Evolutionary conservation across 2,113 vertebrate species (phyloP).

Genomic region (Ranitomeya imitator): DNA sequence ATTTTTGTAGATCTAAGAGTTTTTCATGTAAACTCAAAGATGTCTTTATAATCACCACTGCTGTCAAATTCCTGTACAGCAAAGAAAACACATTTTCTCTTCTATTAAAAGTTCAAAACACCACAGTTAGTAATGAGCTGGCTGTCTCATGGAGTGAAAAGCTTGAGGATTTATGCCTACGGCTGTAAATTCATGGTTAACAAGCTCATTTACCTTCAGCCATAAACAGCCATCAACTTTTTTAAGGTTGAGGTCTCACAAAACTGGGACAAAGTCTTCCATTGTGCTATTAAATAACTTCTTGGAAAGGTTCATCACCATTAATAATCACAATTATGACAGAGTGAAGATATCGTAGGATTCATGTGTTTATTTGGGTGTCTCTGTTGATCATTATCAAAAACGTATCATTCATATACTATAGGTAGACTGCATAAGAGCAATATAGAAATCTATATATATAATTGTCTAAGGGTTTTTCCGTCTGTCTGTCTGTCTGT

Average conservation of each 20-base stretch:
- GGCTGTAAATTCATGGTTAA: constrained; percentile 26
- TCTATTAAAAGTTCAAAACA: constrained; percentile 26
- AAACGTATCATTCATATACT: not conserved
- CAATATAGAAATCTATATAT: not conserved
- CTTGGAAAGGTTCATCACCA: not conserved
- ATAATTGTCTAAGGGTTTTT: no score
- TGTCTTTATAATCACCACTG: constrained; percentile 2
- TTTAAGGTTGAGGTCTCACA: not conserved
- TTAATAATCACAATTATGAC: not conserved
- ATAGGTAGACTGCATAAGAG: not conserved
- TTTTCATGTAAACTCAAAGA: constrained; percentile 4
- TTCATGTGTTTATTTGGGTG: not conserved
- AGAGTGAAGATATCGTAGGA: not conserved
- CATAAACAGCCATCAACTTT: constrained; percentile 2
- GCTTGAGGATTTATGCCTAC: not conserved
- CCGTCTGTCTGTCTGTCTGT: no score
- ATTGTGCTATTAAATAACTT: not conserved
- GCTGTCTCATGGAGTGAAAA: not conserved
- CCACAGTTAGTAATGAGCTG: constrained; percentile 23
- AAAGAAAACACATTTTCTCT: not conserved
- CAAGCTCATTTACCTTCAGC: constrained; percentile 32
- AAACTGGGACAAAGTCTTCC: not conserved
- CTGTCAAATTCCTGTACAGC: constrained; percentile 14
- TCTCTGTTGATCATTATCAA: not conserved
- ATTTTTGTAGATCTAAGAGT: not conserved